phyloP scores from a whole-genome alignment of 2,113 vertebrate species.

The Irena cyanogastra region DNA sequence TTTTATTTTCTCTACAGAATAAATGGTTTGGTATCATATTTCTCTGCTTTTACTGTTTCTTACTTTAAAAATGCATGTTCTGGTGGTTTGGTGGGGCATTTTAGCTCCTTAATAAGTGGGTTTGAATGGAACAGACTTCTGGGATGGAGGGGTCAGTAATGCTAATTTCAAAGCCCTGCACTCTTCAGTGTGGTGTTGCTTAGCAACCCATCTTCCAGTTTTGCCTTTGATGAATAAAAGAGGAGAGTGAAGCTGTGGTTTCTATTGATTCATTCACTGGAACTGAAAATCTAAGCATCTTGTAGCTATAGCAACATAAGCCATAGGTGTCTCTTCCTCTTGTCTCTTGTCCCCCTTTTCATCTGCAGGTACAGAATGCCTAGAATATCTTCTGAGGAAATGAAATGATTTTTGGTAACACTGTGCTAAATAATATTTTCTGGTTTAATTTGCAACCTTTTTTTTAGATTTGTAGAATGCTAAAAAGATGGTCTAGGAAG shows the following conservation, averaged over 20 bases:
- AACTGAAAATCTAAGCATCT: slow-evolving; percentile 62
- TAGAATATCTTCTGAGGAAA: slow-evolving; percentile 11
- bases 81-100: background rate
- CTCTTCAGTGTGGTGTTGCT: slow-evolving; percentile 71
- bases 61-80: slow-evolving; percentile 30
- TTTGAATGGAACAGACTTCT: slow-evolving; percentile 57
- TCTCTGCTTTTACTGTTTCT: background rate
- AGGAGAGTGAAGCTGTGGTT: slow-evolving; percentile 59
- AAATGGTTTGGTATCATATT: background rate
- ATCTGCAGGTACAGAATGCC: slow-evolving; percentile 25
- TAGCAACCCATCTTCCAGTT: slow-evolving; percentile 76
- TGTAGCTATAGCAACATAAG: slow-evolving; percentile 61
- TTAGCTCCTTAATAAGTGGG: slow-evolving; percentile 27
- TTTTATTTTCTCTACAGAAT: background rate
- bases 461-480: background rate
- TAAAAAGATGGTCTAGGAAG: background rate
- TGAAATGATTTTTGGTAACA: background rate
- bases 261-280: slow-evolving; percentile 64
- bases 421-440: background rate
- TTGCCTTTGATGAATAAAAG: slow-evolving; percentile 62
- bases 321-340: slow-evolving; percentile 12
- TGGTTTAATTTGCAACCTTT: background rate
- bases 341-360: background rate
- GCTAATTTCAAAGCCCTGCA: slow-evolving; percentile 72
- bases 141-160: slow-evolving; percentile 62